Evolutionary conservation across 2,113 vertebrate species (phyloP).

Genomic region (Mellivora capensis): DNA sequence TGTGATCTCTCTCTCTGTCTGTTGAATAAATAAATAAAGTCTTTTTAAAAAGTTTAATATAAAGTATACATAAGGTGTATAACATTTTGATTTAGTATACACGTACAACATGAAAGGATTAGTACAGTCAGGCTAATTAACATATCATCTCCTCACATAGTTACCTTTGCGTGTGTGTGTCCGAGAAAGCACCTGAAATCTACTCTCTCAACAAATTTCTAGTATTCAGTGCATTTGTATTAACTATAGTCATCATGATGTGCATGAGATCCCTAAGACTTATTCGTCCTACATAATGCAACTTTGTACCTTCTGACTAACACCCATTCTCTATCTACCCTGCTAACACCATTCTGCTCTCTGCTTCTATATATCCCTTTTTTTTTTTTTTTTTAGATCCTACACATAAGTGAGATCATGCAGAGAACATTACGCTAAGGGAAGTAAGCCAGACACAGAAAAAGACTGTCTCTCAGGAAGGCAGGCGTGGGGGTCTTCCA

Average conservation of each 20-base stretch:
- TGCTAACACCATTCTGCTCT: not conserved
- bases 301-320: not conserved
- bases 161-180: not conserved
- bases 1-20: no score
- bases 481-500: not conserved
- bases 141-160: not conserved
- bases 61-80: not conserved
- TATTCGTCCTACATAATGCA: not conserved
- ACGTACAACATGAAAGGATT: not conserved
- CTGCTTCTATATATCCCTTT: not conserved
- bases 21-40: no score
- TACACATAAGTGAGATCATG: not conserved
- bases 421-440: not conserved
- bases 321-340: rapidly evolving
- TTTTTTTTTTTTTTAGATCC: not conserved
- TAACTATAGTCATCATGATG: not conserved
- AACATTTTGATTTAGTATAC: not conserved
- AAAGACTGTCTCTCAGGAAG: not conserved
- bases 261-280: not conserved
- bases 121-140: not conserved
- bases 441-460: not conserved
- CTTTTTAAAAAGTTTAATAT: not conserved
- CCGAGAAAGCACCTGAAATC: not conserved
- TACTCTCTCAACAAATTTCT: not conserved
- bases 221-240: not conserved